Base-by-base conservation (phyloP, 2,113 vertebrate genomes). In the Fulica atra region DNA sequence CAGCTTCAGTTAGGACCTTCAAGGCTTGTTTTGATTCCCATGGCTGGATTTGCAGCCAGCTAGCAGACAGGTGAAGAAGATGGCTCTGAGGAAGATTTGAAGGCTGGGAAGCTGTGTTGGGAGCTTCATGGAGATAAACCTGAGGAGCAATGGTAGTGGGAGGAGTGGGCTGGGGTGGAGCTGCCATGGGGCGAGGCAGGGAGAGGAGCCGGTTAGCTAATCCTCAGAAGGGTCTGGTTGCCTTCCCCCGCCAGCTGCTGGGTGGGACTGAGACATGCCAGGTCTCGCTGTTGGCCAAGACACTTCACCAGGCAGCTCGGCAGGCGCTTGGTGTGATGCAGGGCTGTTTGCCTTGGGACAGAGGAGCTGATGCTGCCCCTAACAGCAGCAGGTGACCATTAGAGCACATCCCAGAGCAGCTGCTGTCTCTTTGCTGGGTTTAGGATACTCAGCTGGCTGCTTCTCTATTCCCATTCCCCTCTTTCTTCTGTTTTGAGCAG, bases 401-500 rank as follows among this genome's bases (percentile, higher is more conserved):
- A 24, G 35, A 86, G 40, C 60, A 54, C 53, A 68, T 69, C 38
- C 65, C 36, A 65, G 77, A 54, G 76, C 53, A 81, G 65, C 42
- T 68, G 76, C 56, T 9, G 1, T 31, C 48, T 71, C 31, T 76
- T 71, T 0, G 1, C 53, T 61, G 48, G 13, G 17, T 63, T 76
- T 84, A 57, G 36, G 24, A 11, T 24, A 10, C 38, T 74, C 40
- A 12, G 23, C 25, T 31, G 44, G 16, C 25, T 5, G 5, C 51
- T 90, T 72, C 35, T 51, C 36, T 40, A 4, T 69, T 50, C 70
- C 44, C n/a, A 65, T 53, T 64, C 38, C 78, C 29, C n/a, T 74
- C 26, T 31, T 11, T 9, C 31, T 82, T 72, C 48, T 93, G 53
- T 86, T 48, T 70, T 70, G 94, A 97, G 98, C 98, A 96, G 98